Evolutionary conservation across 2,888 invertebrate species (phyloP).

Genomic region (Drosophila buzzatii): DNA sequence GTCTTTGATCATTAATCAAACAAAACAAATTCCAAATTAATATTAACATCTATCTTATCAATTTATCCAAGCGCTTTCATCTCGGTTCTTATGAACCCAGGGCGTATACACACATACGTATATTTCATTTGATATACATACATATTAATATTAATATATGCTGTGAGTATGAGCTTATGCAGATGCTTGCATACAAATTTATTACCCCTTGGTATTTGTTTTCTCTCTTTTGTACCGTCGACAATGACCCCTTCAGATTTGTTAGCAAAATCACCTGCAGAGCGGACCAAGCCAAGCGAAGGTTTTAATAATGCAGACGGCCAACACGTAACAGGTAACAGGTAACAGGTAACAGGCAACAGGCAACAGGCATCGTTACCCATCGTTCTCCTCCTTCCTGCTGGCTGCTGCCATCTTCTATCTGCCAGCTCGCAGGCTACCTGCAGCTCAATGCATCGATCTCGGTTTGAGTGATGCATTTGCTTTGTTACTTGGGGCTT

Average conservation of each 20-base stretch:
- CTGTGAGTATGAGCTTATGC: slow-evolving; percentile 23
- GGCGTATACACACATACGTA: not conserved
- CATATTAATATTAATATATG: slow-evolving; percentile 12
- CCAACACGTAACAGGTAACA: slow-evolving; percentile 1
- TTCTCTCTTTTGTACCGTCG: slow-evolving; percentile 29
- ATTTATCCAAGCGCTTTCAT: not conserved
- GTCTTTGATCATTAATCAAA: not conserved
- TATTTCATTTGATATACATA: not conserved
- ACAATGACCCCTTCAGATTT: slow-evolving; percentile 54
- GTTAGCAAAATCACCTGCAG: slow-evolving; percentile 79
- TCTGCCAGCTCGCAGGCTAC: slow-evolving; percentile 31
- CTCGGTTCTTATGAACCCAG: not conserved
- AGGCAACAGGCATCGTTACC: not conserved
- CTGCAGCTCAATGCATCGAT: slow-evolving; percentile 70
- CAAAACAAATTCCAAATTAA: not conserved
- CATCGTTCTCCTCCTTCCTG: not conserved
- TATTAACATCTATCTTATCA: slow-evolving; percentile 6
- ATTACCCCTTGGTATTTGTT: slow-evolving; percentile 58
- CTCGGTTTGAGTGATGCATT: slow-evolving; percentile 72
- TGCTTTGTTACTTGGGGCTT: slow-evolving; percentile 49
- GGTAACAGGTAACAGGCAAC: not conserved
- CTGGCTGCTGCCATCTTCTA: not conserved
- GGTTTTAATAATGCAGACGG: slow-evolving; percentile 67
- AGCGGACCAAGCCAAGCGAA: slow-evolving; percentile 40
- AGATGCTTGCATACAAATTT: slow-evolving; percentile 54